Evolutionary conservation across 2,113 vertebrate species (phyloP), one percentile per base, ranked within the genome.

Genomic region (Spilogale gracilis): DNA sequence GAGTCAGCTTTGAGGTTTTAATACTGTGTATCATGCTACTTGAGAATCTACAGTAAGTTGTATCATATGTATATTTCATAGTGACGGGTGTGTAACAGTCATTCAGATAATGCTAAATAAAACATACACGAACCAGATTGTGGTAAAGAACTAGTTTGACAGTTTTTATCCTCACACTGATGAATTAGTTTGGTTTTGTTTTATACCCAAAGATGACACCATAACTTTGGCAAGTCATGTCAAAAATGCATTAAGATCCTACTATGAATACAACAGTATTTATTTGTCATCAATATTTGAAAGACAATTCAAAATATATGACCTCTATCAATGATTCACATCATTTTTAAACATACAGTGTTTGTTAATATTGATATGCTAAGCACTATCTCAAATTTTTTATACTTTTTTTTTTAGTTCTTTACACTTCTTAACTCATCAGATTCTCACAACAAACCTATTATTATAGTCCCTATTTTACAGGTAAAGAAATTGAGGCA

Each of bases 241-340:
- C 16, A 25, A 32, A 87, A 80, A 54, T 43, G 8, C 17, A 30
- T 38, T 56, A 18, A 9, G 25, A 56, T 50, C 65, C 45, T 6
- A 92, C 23, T 13, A n/a, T 8, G 32, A 6, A 71, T 30, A 3
- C 23, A 71, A 21, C 38, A 13, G 32, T 10, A 38, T 52, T 7
- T 58, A 58, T 80, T 76, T 50, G 90, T 73, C 58, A 81, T 43
- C n/a, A 81, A 60, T 67, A 65, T 71, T 84, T 95, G 73, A 85
- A 82, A 92, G 14, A 50, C 12, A 89, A 52, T 80, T 91, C 27
- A 74, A 74, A 56, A 56, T 13, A 17, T 6, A 65, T 14, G 43
- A 11, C n/a, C 48, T 48, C 6, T 56, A 20, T 45, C 32, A 80
- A 23, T 17, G 30, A 81, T n/a, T 91, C 25, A 21, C 18, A 69